Base-by-base conservation (phyloP, 2,888 invertebrate genomes). In the Hirtodrosophila alboralis region DNA sequence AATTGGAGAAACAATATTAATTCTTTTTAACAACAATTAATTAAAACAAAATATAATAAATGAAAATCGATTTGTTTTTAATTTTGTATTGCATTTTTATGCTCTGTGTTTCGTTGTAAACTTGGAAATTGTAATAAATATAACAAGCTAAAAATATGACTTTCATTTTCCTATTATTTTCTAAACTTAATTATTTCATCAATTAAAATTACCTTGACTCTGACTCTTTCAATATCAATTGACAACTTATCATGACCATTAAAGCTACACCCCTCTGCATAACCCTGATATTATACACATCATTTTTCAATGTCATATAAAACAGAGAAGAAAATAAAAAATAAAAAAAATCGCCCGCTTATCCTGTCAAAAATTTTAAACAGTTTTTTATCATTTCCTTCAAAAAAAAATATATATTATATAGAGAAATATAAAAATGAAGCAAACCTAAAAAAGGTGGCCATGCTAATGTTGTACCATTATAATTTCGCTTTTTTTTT, bases 321-420 rank as follows among this genome's bases (percentile, higher is more conserved):
- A n/a, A n/a, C n/a, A n/a, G n/a, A n/a, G n/a, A n/a, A n/a, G n/a
- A n/a, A n/a, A n/a, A n/a, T n/a, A n/a, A n/a, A n/a, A n/a, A n/a
- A n/a, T n/a, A 3, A 4, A 21, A 12, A 10, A 23, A 10, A 18
- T 57, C 58, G 59, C 85, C 85, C 85, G 85, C 79, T 80, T 80
- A 78, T 83, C 75, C 85, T 69, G 83, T 83, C 73, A 53, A 65
- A 72, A 63, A 41, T 75, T 63, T 66, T 62, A 84, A 76, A 72
- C 73, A 68, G 54, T 76, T 74, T 71, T 76, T 73, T 69, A 61
- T 54, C 59, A 53, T 69, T 74, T 61, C 21, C 43, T 21, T 14
- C 16, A 23, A 14, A 40, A 36, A 51, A 34, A 40, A 21, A 16
- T 30, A 10, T 5, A 12, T 4, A 26, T 8, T n/a, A n/a, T n/a